Conservation (phyloP, 2,113 vertebrate species). For the Rhabdornis inornatus region DNA sequence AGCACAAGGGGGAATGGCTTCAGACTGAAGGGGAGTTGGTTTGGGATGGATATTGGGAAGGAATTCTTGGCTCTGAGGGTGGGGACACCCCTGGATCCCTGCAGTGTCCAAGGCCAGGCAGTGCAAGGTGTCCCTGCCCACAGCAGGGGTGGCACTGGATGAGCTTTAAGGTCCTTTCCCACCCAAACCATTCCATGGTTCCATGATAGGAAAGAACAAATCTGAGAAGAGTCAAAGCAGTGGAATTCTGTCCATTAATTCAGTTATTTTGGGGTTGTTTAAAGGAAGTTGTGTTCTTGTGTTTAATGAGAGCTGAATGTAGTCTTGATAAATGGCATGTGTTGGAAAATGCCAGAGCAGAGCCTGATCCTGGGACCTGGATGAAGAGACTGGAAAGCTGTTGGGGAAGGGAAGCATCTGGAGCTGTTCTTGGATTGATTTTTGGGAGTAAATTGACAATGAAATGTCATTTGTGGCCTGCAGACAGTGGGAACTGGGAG, state of each 20-base stretch:
- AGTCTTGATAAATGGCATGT: neutral
- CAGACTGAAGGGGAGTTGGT: neutral
- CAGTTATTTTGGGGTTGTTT: neutral
- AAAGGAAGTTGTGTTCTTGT: neutral
- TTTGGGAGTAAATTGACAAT: neutral
- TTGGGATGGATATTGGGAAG: neutral
- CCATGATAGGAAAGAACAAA: neutral
- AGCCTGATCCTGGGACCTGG: neutral
- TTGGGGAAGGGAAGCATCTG: neutral
- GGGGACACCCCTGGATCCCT: neutral
- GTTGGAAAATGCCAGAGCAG: neutral
- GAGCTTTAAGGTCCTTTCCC: neutral
- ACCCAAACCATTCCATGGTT: neutral
- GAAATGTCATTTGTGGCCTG: neutral
- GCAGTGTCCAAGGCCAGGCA: neutral
- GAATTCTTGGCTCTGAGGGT: neutral
- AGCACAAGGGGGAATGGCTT: neutral
- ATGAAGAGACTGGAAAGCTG: neutral
- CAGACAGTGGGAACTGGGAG: neutral
- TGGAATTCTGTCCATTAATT: neutral
- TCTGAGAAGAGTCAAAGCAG: neutral
- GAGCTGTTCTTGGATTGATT: neutral
- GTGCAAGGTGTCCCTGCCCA: neutral
- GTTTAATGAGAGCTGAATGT: neutral
- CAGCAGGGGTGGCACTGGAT: neutral